These are phyloP conservation scores for Cataglyphis rosenhaueri DNA, from an alignment of 2,888 invertebrate genomes.

Conservation along the genomic window DNA sequence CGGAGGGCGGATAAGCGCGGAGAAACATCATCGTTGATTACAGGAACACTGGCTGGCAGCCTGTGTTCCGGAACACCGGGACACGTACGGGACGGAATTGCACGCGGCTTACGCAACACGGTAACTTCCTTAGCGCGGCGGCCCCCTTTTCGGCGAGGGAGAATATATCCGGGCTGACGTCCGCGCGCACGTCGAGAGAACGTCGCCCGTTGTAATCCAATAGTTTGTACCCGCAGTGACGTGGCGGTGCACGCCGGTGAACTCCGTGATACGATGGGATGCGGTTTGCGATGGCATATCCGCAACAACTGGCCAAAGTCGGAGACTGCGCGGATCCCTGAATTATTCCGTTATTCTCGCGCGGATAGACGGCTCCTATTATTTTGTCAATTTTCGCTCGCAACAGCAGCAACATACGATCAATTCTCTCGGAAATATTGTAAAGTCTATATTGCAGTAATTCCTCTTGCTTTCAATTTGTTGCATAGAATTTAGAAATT, in stretches of 20 bases:
- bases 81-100: slow-evolving; percentile 43
- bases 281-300: slow-evolving; percentile 52
- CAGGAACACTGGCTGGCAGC: slow-evolving; percentile 29
- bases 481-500: neutral
- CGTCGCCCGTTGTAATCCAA: slow-evolving; percentile 68
- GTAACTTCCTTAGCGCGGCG: slow-evolving; percentile 43
- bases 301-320: slow-evolving; percentile 32
- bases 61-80: slow-evolving; percentile 36
- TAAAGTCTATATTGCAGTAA: neutral
- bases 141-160: slow-evolving; percentile 44
- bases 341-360: slow-evolving; percentile 31
- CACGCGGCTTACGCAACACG: slow-evolving; percentile 53
- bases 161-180: slow-evolving; percentile 63
- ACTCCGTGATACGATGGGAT: slow-evolving; percentile 65
- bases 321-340: slow-evolving; percentile 7
- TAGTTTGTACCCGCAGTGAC: slow-evolving; percentile 68
- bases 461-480: neutral
- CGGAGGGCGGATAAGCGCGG: slow-evolving; percentile 32
- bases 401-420: neutral
- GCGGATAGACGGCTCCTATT: neutral
- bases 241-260: slow-evolving; percentile 54
- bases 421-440: neutral
- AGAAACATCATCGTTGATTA: slow-evolving; percentile 47
- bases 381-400: slow-evolving; percentile 17
- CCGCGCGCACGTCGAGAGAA: slow-evolving; percentile 47